Conservation (phyloP, 2,888 invertebrate species). For the Tenthredo amoena region DNA sequence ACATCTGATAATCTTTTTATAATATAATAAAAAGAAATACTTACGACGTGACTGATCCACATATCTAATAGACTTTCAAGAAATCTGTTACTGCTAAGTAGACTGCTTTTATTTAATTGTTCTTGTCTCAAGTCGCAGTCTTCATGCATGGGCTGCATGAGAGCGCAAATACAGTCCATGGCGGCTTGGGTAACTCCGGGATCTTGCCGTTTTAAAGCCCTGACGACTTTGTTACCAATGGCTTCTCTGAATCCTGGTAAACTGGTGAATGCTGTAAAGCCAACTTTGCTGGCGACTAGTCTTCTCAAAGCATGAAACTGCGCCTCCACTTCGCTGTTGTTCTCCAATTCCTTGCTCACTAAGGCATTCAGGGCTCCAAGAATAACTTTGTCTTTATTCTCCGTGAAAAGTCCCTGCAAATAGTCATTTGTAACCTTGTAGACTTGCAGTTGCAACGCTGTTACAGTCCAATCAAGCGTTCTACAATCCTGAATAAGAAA, state of each 20-base stretch:
- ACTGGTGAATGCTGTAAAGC: constrained; percentile 96
- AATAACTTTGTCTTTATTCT: constrained; percentile 99
- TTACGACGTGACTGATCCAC: constrained; percentile 96
- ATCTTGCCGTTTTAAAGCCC: constrained; percentile 92
- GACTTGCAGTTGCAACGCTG: constrained; percentile 69
- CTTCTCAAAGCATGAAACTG: constrained; percentile 97
- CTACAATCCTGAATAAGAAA: constrained; percentile 71
- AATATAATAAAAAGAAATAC: constrained; percentile 69
- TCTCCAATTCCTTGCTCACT: constrained; percentile 84
- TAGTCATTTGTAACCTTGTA: constrained; percentile 71
- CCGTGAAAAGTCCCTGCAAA: constrained; percentile 94
- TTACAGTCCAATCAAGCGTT: constrained; percentile 75
- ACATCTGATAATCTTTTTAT: not conserved
- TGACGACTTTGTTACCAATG: constrained; percentile 95
- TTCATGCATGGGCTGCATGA: constrained; percentile 99
- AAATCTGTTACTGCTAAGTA: constrained; percentile 94
- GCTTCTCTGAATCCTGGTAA: constrained; percentile 96
- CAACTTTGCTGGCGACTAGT: constrained; percentile 98
- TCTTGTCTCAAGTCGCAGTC: constrained; percentile 98
- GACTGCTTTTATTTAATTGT: constrained; percentile 97
- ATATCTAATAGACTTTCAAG: constrained; percentile 95
- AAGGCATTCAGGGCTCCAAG: constrained; percentile 93
- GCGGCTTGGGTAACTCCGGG: constrained; percentile 97
- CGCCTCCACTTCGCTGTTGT: constrained; percentile 91
- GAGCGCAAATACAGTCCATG: constrained; percentile 97